Evolutionary conservation across 2,888 invertebrate genomes (phyloP).

Genomic region (Acanthococcus lagerstroemiae): DNA sequence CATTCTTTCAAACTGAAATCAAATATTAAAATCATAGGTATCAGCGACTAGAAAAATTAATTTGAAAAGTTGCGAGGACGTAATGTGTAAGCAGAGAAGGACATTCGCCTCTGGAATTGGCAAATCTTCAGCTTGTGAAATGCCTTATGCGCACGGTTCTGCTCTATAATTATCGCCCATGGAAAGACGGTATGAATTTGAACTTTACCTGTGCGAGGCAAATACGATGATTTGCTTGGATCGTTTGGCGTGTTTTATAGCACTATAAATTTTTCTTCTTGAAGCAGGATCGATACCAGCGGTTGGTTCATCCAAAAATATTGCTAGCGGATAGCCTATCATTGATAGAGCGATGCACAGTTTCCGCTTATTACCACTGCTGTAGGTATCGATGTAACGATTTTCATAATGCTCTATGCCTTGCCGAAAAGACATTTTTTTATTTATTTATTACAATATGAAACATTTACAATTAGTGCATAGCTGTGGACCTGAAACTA

Average conservation of each 20-base stretch:
- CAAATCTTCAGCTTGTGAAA: too few relatives aligned
- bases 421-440: slow-evolving; percentile 4
- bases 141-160: neutral
- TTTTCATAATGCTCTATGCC: slow-evolving; percentile 33
- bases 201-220: slow-evolving; percentile 57
- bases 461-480: too few relatives aligned
- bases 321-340: slow-evolving; percentile 56
- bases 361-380: slow-evolving; percentile 66
- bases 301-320: slow-evolving; percentile 52
- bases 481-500: too few relatives aligned
- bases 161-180: neutral
- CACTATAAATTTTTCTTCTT: slow-evolving; percentile 69
- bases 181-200: neutral
- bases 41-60: too few relatives aligned
- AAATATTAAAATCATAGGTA: too few relatives aligned
- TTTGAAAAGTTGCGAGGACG: too few relatives aligned
- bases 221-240: slow-evolving; percentile 65
- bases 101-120: too few relatives aligned
- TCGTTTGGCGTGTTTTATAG: slow-evolving; percentile 56
- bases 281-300: slow-evolving; percentile 72
- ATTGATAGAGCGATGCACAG: slow-evolving; percentile 61
- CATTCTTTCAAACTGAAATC: slow-evolving; percentile 77
- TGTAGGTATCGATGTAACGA: slow-evolving; percentile 43
- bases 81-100: too few relatives aligned
- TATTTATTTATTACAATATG: too few relatives aligned